Evolutionary conservation across 2,113 vertebrate genomes (phyloP).

Genomic region (Phylloscopus trochiloides): DNA sequence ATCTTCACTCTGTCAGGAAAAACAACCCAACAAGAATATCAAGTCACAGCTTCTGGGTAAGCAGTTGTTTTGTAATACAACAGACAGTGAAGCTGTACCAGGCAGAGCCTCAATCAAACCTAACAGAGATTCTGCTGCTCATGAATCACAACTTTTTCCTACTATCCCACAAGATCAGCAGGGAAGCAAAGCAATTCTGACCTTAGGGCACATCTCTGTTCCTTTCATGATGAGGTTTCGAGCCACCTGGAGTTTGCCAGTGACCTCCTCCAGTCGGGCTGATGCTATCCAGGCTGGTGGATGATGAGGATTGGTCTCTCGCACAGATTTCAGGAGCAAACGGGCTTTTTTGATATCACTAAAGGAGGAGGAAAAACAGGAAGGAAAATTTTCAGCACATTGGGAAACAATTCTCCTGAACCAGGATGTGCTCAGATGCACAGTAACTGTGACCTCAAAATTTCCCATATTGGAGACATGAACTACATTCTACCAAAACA

Average conservation of each 20-base stretch:
- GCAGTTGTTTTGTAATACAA: background rate
- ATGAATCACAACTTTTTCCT: background rate
- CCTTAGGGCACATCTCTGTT: constrained; percentile 99
- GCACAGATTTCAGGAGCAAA: constrained; percentile 93
- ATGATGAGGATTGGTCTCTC: constrained; percentile 97
- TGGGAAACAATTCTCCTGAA: background rate
- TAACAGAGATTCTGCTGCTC: background rate
- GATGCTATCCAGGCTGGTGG: constrained; percentile 98
- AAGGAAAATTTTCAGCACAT: background rate
- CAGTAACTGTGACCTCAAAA: background rate
- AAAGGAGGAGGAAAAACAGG: background rate
- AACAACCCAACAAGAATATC: background rate
- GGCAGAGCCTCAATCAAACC: background rate
- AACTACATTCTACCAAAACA: background rate
- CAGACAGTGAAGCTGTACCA: background rate
- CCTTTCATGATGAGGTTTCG: constrained; percentile 99
- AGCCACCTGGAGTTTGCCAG: constrained; percentile 95
- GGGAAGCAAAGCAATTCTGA: constrained; percentile 47
- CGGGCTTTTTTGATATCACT: constrained; percentile 99
- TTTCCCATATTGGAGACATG: background rate
- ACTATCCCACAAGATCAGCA: background rate
- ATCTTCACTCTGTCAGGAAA: constrained; percentile 87
- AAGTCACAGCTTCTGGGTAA: background rate
- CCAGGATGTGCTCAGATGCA: background rate
- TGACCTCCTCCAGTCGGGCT: constrained; percentile 95